Conservation (phyloP, 2,113 vertebrate species). For the Bos taurus region DNA sequence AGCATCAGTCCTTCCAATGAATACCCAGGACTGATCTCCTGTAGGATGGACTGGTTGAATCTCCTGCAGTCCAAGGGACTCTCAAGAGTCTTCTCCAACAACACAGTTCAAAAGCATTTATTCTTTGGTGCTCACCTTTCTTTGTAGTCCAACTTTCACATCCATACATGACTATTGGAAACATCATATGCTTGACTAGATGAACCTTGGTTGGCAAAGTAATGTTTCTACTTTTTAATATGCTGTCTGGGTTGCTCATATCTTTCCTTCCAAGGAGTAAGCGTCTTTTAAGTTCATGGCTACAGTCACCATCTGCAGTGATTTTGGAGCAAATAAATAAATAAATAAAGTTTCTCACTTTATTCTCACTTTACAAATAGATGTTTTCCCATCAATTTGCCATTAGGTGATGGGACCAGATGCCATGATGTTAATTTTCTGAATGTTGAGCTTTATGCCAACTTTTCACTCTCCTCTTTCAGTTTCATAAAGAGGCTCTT, state of each 20-base stretch:
- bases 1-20: neutral
- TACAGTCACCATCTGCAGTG: neutral
- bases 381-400: neutral
- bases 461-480: neutral
- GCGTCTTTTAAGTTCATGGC: neutral
- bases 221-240: neutral
- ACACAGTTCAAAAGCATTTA: neutral
- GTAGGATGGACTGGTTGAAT: neutral
- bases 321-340: neutral
- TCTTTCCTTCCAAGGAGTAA: neutral
- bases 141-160: neutral
- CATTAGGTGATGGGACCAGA: neutral
- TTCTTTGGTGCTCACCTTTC: neutral
- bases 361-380: no score
- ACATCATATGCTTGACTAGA: neutral
- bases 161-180: neutral
- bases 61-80: neutral
- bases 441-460: neutral
- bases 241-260: neutral
- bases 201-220: neutral
- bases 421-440: neutral
- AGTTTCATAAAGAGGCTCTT: neutral
- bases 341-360: neutral
- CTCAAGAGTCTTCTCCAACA: neutral
- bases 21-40: neutral